A percentile compares a stretch with the other conserved stretches of the same genome.
Conservation (phyloP, 2,797 vertebrate genomes). For the Crypturellus tataupa region DNA sequence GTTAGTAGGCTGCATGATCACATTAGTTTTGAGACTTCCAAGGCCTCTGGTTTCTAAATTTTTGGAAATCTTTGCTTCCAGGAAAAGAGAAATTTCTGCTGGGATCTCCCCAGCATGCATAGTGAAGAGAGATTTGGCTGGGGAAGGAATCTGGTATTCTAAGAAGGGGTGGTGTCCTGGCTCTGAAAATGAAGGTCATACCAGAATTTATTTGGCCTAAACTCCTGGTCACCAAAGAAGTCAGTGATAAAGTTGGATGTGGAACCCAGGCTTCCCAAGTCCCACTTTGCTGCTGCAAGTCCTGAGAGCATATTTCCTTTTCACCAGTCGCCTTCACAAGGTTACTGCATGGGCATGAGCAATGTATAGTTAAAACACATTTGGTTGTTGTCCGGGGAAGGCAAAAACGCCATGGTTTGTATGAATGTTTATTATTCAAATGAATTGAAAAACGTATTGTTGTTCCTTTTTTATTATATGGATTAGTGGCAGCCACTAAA, state of each 20-base stretch:
- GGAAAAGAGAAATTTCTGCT: not conserved
- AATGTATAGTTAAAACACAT: not conserved
- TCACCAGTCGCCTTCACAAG: not conserved
- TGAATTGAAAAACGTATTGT: not conserved
- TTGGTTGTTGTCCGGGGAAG: not conserved
- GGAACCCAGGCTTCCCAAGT: not conserved
- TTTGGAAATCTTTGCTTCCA: not conserved
- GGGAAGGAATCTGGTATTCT: not conserved
- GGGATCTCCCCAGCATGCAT: rapidly evolving
- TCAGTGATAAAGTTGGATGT: not conserved
- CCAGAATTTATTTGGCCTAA: not conserved
- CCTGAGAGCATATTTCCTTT: not conserved
- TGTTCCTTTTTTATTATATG: not conserved
- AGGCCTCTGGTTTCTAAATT: slow-evolving; percentile 5
- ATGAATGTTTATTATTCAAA: not conserved
- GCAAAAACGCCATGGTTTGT: rapidly evolving
- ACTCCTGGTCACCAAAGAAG: not conserved
- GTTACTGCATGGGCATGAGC: not conserved
- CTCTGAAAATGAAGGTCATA: not conserved
- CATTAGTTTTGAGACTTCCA: not conserved
- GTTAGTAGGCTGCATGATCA: not conserved
- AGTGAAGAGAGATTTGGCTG: not conserved
- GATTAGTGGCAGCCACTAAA: not conserved
- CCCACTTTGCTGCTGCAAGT: not conserved
- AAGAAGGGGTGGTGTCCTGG: not conserved